Evolutionary conservation across 2,797 vertebrate genomes (phyloP), one percentile per base, ranked within the genome.

Genomic region (Paedocypris micromegethes): DNA sequence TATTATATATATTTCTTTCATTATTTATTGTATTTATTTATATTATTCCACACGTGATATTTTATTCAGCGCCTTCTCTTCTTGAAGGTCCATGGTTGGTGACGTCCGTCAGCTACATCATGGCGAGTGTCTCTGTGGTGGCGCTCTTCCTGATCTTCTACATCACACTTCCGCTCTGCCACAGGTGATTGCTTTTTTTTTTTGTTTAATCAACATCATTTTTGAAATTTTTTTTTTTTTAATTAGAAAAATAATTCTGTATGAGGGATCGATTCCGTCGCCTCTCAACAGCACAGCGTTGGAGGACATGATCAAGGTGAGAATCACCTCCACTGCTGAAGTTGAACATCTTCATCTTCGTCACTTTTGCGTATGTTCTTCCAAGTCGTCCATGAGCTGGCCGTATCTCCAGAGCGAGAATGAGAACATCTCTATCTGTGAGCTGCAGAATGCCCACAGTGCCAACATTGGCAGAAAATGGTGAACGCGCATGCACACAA

Each of bases 261-360:
- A 89, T 89, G 75, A 81, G 42, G 75, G 85, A 23, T 89, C 89
- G 0, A 76, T 90, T 72, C 90, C 90, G 3, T 88, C 89, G 61
- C 88, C 90, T 1, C 74, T 75, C 9, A 87, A 90, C 78, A 91
- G 90, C 75, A 88, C 84, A 80, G 84, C 81, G 56, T 52, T 91
- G 9, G 81, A 77, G 9, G 86, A 87, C 23, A 73, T 88, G 40
- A 67, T 68, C 45, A 84, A 78, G 83, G 88, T 89, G 46, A 64
- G 59, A 23, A 23, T 23, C 23, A 23, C 47, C 6, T 60, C 43
- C 38, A 44, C 9, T 38, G 41, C 49, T 38, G 42, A 67, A 45
- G 38, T 52, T 44, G 5, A 8, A 43, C 8, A 9, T 4, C 3
- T 58, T 65, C 4, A 42, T 53, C n/a, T 3, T 56, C 9, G 58